Conservation (phyloP, 2,888 invertebrate genomes). For the Oasisia sp. region DNA sequence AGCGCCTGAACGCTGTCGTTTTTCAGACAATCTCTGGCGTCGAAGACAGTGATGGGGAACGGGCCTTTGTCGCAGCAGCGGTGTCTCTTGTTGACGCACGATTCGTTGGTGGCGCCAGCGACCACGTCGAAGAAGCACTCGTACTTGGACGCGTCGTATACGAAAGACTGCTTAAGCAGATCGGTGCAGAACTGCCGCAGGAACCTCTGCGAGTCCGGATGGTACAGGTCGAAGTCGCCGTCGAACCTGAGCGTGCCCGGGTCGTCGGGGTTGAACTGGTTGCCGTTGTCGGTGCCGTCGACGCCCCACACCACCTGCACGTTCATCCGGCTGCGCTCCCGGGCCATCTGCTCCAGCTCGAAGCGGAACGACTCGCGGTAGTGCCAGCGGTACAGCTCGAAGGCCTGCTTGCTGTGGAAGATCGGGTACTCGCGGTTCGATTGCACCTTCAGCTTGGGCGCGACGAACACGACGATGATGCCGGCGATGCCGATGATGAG, state of each 20-base stretch:
- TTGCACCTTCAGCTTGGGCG: slow-evolving; percentile 29
- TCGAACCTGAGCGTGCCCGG: slow-evolving; percentile 80
- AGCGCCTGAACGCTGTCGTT: not conserved
- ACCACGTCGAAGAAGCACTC: slow-evolving; percentile 26
- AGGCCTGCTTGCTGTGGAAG: slow-evolving; percentile 76
- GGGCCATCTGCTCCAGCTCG: slow-evolving; percentile 40
- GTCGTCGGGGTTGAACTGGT: slow-evolving; percentile 82
- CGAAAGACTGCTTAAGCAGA: slow-evolving; percentile 19
- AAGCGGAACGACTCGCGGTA: slow-evolving; percentile 73
- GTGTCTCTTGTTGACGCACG: not conserved
- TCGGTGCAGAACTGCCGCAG: slow-evolving; percentile 79
- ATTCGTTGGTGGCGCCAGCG: not conserved
- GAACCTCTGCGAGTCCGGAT: slow-evolving; percentile 85
- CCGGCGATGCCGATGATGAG: slow-evolving; percentile 29
- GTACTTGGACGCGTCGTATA: not conserved
- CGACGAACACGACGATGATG: slow-evolving; percentile 31
- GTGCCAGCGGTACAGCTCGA: slow-evolving; percentile 86
- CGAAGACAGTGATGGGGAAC: not conserved
- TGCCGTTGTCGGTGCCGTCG: slow-evolving; percentile 77
- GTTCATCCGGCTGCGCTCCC: not conserved
- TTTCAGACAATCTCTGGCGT: slow-evolving; percentile 18
- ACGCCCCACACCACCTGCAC: slow-evolving; percentile 25
- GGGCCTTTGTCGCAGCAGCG: not conserved
- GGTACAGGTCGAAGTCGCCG: slow-evolving; percentile 81
- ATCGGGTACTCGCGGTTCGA: slow-evolving; percentile 67